Base-by-base conservation (phyloP, 2,888 invertebrate genomes). In the Beris morrisii region DNA sequence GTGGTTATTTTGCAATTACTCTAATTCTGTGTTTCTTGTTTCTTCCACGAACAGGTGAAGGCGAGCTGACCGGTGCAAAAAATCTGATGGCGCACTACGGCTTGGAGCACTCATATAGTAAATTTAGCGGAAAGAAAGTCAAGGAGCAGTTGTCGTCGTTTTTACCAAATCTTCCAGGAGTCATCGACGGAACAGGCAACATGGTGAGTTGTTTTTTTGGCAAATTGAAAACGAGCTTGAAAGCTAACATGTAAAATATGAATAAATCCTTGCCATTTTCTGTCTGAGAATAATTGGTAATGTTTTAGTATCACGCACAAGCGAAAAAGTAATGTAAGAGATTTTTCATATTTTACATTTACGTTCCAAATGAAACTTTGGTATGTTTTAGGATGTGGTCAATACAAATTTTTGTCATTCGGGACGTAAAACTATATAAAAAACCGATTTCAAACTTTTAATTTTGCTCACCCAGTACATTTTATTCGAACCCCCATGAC, bases 81-180 rank as follows among this genome's bases (percentile, higher is more conserved):
- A 97, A 97, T 85, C 88, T 97, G 81, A 96, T 97, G 93, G 91
- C 92, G 77, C 91, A 93, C 84, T 93, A 97, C 88, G 94, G 93
- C 72, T 85, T 97, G 71, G 97, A 97, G 83, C 96, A 97, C 83
- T 95, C 97, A 22, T 95, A 97, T 81, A 96, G 93, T 82, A 97
- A 96, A 85, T 97, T 97, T 83, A 96, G 94, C 83, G 96, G 95
- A 63, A 95, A 96, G 78, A 96, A 96, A 82, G 86, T 95, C 13
- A 93, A 96, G 79, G 97, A 97, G 80, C 95, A 95, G 66, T 82
- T 97, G 67, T 95, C 96, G 48, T 95, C 97, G 12, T 97, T 97
- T 81, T 84, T 97, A 70, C 97, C 97, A 22, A 94, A 93, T 79
- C 84, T 97, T 65, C 97, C 97, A 61, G 97, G 97, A 22, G 94